Conservation (phyloP, 2,113 vertebrate genomes). For the Capreolus pygargus region DNA sequence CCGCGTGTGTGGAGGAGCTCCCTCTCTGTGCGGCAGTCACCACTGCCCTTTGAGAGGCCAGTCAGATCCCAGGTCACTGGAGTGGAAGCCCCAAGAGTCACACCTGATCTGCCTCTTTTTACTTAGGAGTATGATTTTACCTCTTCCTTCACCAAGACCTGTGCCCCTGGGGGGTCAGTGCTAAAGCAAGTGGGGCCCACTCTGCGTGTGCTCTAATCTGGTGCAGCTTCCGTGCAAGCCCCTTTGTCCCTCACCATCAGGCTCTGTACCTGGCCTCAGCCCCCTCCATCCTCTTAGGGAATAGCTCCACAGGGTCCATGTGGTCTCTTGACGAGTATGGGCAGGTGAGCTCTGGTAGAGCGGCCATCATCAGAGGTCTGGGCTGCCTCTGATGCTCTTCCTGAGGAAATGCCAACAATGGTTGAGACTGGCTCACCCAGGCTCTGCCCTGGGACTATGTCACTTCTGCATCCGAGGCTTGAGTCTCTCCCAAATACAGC, state of each 20-base stretch:
- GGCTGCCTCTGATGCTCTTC: background rate
- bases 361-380: background rate
- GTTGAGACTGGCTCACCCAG: background rate
- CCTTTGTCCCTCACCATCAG: background rate
- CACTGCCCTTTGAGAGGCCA: background rate
- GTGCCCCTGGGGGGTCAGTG: background rate
- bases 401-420: background rate
- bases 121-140: background rate
- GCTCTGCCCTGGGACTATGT: background rate
- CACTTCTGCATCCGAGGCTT: background rate
- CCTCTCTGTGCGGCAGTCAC: background rate
- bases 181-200: background rate
- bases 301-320: background rate
- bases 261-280: background rate
- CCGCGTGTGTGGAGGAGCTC: background rate
- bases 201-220: background rate
- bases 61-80: background rate
- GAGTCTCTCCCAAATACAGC: background rate
- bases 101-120: background rate
- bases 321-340: background rate
- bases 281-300: background rate
- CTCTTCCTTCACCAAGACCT: background rate
- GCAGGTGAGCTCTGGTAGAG: background rate
- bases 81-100: background rate
- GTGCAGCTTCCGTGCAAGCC: background rate